These are phyloP conservation scores for Myioborus melanocephalus DNA, from an alignment of 2,797 vertebrate genomes.

Conservation along the genomic window DNA sequence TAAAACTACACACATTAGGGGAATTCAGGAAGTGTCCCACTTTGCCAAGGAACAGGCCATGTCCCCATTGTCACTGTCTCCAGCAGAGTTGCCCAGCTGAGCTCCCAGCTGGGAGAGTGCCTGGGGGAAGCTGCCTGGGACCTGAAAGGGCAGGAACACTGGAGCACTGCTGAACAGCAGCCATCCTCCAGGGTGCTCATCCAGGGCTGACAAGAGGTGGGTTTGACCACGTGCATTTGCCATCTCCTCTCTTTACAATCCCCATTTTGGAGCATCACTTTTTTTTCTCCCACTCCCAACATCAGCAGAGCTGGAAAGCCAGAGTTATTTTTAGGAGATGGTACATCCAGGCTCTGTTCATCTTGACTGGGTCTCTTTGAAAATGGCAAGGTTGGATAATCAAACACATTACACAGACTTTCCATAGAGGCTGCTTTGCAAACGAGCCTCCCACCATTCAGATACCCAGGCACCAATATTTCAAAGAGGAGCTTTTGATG, in stretches of 20 bases:
- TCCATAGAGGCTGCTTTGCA: neutral
- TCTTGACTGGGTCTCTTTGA: slow-evolving; percentile 28
- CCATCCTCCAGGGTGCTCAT: accelerated
- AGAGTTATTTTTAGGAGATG: slow-evolving; percentile 32
- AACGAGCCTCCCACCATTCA: neutral
- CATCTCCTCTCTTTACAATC: neutral
- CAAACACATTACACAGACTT: slow-evolving; percentile 9
- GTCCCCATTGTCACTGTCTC: neutral
- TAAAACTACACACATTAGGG: neutral
- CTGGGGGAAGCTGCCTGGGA: neutral
- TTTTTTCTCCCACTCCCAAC: neutral
- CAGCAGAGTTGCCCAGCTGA: neutral
- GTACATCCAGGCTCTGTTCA: slow-evolving; percentile 19
- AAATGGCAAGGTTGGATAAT: slow-evolving; percentile 29
- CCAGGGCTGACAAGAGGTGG: accelerated
- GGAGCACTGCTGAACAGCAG: neutral
- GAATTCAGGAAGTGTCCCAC: neutral
- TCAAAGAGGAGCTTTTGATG: neutral
- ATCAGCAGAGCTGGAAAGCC: slow-evolving; percentile 2
- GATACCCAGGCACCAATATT: neutral
- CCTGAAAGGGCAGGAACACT: neutral
- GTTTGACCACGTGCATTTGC: neutral
- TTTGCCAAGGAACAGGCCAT: neutral
- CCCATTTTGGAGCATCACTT: neutral
- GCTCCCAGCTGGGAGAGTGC: neutral